Evolutionary conservation across 2,888 invertebrate species (phyloP), one percentile per base, ranked within the genome.

Genomic region (Sinodicranocentrus sp.): DNA sequence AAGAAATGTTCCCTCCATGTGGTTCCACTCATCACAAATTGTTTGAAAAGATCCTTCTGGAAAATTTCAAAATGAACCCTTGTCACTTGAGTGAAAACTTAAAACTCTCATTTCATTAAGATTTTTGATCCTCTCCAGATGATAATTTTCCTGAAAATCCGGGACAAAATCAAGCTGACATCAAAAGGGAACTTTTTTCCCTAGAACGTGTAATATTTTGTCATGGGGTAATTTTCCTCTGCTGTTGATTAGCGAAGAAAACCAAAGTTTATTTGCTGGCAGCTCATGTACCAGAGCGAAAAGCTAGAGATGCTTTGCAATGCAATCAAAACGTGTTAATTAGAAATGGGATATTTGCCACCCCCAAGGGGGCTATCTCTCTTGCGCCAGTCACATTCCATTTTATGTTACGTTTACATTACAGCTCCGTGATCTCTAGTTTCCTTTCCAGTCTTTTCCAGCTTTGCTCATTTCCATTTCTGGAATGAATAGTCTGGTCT

Each of bases 261-360:
- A 63, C 63, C 63, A n/a, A 33, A 10, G 33, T 17, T 63, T 63
- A 63, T 63, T 63, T 63, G 63, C 39, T 63, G 17, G 33, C 63
- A 63, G n/a, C 63, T 63, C 63, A 63, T 63, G 63, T 63, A 63
- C 28, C n/a, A n/a, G 17, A 54, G 26, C 61, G 1, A 63, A 6
- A 17, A 68, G 23, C 33, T 68, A 10, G 33, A 33, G 33, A 6
- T 33, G 61, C 78, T 71, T 78, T 78, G 77, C 67, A 78, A 57
- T 75, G 86, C 87, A 88, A 88, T 88, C 88, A 88, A 84, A 87
- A 87, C 86, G 87, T 88, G 88, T 88, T 88, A 88, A 88, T 88
- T 88, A 88, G 87, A 87, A 88, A 87, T 87, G 87, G 86, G 87
- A 87, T 85, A 86, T 82, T 83, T 84, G n/a, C 65, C 52, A 48